phyloP scores from a whole-genome alignment of 2,113 vertebrate species.

The Gasterosteus aculeatus region DNA sequence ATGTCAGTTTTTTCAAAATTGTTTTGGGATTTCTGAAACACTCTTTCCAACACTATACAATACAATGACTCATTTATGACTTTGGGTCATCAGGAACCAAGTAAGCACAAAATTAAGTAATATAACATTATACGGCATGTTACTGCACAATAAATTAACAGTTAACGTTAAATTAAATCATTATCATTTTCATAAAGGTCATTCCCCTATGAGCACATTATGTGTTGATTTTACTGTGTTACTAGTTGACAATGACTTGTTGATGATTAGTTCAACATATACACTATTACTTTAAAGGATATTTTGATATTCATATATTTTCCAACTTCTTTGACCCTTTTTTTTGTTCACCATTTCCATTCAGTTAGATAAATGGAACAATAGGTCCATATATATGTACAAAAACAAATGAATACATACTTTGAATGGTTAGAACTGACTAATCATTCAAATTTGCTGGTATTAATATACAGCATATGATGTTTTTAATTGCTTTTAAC shows the following conservation, averaged over 20 bases:
- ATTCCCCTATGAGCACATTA: not conserved
- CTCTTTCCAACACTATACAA: too few species aligned
- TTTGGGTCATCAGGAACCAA: not conserved
- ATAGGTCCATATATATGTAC: not conserved
- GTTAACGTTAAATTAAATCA: not conserved
- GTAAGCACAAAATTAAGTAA: not conserved
- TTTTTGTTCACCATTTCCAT: too few species aligned
- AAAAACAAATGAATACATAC: not conserved
- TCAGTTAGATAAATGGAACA: not conserved
- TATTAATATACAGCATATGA: not conserved
- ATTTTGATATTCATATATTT: too few species aligned
- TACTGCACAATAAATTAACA: not conserved
- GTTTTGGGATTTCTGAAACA: too few species aligned
- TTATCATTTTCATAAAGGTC: not conserved
- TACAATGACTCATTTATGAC: not conserved
- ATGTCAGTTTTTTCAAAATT: too few species aligned
- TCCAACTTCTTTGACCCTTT: too few species aligned
- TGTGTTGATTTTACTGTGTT: not conserved
- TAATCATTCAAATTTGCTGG: not conserved
- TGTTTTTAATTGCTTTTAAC: not conserved
- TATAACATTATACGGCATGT: not conserved
- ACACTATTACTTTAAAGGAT: not conserved
- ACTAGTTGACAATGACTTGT: not conserved
- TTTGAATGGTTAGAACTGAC: too few species aligned
- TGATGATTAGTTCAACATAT: not conserved